Evolutionary conservation across 1,140 invertebrate species (phyloP).

Genomic region (Caenorhabditis briggsae): DNA sequence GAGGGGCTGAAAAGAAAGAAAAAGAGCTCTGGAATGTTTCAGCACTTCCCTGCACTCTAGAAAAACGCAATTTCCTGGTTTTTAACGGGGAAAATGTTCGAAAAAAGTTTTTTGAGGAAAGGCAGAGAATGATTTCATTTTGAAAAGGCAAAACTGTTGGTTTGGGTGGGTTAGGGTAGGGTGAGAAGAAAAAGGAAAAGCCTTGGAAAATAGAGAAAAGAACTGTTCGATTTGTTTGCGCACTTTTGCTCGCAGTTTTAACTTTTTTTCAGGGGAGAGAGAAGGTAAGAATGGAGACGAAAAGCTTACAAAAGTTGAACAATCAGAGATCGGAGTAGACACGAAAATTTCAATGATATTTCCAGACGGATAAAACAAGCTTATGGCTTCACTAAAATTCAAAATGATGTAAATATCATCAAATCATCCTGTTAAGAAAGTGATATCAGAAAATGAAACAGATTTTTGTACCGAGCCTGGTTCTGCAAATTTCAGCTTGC

Average conservation of each 20-base stretch:
- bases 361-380: not conserved
- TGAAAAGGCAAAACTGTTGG: not conserved
- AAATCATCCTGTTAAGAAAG: not conserved
- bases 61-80: not conserved
- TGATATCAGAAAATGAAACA: too few species aligned
- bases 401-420: not conserved
- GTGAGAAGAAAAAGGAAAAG: constrained; percentile 1
- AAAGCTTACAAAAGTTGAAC: constrained; percentile 37
- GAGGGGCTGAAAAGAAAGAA: not conserved
- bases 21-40: not conserved
- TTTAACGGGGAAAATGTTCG: not conserved
- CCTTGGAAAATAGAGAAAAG: not conserved
- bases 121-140: too few species aligned
- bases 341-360: not conserved
- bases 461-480: too few species aligned
- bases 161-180: not conserved
- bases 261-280: not conserved
- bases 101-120: not conserved
- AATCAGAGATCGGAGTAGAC: constrained; percentile 15
- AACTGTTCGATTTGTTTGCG: constrained; percentile 44
- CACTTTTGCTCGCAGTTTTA: constrained; percentile 17
- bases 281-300: not conserved
- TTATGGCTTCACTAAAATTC: not conserved
- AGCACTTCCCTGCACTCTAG: not conserved
- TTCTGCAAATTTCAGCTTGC: too few species aligned